These are phyloP conservation scores for Lepidocolaptes lacrymiger DNA, from an alignment of 2,797 vertebrate genomes.

Conservation along the genomic window DNA sequence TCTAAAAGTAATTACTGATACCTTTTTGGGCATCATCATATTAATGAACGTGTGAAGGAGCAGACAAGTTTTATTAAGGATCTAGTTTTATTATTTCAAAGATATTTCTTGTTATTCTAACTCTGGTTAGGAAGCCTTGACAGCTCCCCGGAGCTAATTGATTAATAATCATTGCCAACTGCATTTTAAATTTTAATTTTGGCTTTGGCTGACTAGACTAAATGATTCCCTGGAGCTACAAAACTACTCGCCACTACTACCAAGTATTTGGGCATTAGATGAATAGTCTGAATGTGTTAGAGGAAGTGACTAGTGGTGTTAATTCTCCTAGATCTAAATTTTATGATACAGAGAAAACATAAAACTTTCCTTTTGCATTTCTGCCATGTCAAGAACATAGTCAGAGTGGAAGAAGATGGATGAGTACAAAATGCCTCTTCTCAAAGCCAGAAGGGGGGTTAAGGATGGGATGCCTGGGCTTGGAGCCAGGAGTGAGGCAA, in stretches of 20 bases:
- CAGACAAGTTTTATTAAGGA: slow-evolving; percentile 38
- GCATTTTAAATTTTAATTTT: slow-evolving; percentile 61
- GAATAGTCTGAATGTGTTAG: slow-evolving; percentile 5
- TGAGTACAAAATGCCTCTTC: neutral
- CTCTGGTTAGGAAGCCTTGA: slow-evolving; percentile 32
- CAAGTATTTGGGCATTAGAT: neutral
- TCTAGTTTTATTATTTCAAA: slow-evolving; percentile 49
- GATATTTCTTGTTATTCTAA: slow-evolving; percentile 56
- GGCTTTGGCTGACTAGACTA: slow-evolving; percentile 23
- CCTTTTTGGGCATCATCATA: neutral
- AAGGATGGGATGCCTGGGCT: neutral
- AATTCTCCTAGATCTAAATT: slow-evolving; percentile 17
- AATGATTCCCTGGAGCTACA: slow-evolving; percentile 21
- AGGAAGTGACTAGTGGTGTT: neutral
- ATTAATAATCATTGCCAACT: slow-evolving; percentile 59
- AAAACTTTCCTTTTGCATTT: neutral
- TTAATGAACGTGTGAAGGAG: slow-evolving; percentile 24
- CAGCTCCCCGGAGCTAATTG: slow-evolving; percentile 56
- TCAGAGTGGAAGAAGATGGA: neutral
- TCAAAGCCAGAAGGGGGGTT: neutral
- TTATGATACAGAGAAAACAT: slow-evolving; percentile 15
- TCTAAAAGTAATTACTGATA: slow-evolving; percentile 22
- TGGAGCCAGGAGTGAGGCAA: neutral
- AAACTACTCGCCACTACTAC: neutral
- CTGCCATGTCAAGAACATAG: neutral